Conservation (phyloP, 2,113 vertebrate species). For the Grantiella picta region DNA sequence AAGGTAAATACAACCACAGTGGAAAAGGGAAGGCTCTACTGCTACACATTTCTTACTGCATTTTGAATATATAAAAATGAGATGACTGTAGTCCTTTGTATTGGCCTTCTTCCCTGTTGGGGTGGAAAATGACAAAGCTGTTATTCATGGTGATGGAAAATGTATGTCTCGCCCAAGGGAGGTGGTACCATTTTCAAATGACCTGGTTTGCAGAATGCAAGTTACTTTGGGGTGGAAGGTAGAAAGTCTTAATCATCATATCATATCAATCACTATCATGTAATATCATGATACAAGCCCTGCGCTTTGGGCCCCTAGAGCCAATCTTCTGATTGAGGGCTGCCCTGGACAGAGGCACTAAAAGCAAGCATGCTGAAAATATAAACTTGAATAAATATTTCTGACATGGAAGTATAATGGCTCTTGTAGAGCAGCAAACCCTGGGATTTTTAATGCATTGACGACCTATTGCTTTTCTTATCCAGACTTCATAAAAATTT, state of each 20-base stretch:
- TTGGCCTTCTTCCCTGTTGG: background rate
- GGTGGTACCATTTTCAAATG: background rate
- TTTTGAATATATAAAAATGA: background rate
- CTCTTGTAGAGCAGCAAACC: background rate
- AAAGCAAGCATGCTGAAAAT: background rate
- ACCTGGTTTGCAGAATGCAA: background rate
- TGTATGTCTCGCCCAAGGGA: background rate
- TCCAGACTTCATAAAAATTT: background rate
- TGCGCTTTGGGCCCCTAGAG: background rate
- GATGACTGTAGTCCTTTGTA: background rate
- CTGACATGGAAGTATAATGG: background rate
- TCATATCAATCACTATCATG: background rate
- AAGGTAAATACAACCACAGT: background rate
- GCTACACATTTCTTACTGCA: background rate
- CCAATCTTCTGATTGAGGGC: background rate
- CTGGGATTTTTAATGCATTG: background rate
- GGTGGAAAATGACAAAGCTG: background rate
- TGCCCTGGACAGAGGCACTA: background rate
- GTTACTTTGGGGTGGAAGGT: background rate
- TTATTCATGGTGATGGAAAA: background rate
- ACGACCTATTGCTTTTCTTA: background rate
- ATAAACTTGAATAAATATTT: background rate
- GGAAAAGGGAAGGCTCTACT: background rate
- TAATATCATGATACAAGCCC: background rate
- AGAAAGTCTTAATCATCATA: background rate